Percentiles rank a stretch among this genome's conserved stretches.
These are phyloP conservation scores for Lasioglossum oenotherae DNA, from an alignment of 2,888 invertebrate species.

Conservation along the genomic window DNA sequence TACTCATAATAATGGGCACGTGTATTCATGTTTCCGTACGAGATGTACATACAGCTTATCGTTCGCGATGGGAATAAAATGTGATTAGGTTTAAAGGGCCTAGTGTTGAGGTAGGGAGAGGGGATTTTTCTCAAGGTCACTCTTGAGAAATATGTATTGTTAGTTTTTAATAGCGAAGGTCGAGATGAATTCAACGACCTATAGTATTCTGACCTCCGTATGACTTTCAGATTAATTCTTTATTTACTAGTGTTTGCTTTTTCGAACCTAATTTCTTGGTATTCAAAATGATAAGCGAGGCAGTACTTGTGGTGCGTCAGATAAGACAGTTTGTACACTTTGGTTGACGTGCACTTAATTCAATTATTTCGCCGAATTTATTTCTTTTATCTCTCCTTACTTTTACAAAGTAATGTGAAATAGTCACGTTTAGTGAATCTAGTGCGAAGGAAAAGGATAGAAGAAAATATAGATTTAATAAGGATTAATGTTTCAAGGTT, in stretches of 20 bases:
- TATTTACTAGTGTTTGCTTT: neutral
- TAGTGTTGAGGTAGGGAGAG: neutral
- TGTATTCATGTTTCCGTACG: neutral
- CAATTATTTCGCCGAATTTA: no score
- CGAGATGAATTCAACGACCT: neutral
- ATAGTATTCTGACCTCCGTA: neutral
- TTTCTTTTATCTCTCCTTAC: no score
- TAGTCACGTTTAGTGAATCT: no score
- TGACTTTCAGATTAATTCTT: neutral
- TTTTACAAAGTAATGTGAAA: no score
- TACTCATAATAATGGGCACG: no score
- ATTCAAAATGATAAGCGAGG: neutral
- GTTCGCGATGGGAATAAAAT: neutral
- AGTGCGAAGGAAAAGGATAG: no score
- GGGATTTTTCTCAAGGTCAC: neutral
- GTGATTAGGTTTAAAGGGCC: slow-evolving; percentile 1
- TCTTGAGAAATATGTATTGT: neutral
- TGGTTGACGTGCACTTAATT: no score
- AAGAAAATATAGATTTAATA: no score
- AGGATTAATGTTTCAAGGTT: no score
- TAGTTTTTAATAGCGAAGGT: neutral
- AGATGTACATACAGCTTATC: neutral
- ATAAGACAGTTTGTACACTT: neutral
- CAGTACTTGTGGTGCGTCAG: neutral
- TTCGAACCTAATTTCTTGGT: neutral